Conservation (phyloP, 2,797 vertebrate genomes). For the Naso thynnoides region DNA sequence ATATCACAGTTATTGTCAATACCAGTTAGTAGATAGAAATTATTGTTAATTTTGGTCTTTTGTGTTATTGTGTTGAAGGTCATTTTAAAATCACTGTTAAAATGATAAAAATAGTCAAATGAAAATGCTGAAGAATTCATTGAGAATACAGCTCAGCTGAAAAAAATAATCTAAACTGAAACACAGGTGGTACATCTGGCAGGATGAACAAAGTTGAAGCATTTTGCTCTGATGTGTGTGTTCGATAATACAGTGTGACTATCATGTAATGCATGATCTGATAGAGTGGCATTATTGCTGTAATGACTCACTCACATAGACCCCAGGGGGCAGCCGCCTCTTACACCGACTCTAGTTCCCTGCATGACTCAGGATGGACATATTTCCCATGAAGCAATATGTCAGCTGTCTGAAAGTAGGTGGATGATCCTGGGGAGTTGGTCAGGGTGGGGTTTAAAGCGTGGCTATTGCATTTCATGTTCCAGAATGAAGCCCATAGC, state of each 20-base stretch:
- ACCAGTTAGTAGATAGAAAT: too few relatives aligned
- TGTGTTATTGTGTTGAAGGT: too few relatives aligned
- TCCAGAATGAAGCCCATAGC: constrained; percentile 85
- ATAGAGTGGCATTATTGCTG: not conserved
- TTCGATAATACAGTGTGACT: not conserved
- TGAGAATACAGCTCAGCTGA: too few relatives aligned
- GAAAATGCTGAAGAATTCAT: too few relatives aligned
- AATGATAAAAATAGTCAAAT: too few relatives aligned
- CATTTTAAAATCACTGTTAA: too few relatives aligned
- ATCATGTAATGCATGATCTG: constrained; percentile 11
- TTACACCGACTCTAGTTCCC: constrained; percentile 1
- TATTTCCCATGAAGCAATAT: constrained; percentile 65
- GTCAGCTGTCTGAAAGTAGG: constrained; percentile 86
- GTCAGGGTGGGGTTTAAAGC: constrained; percentile 48
- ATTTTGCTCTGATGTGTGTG: too few relatives aligned
- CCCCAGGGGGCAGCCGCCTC: constrained; percentile 18
- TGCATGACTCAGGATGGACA: constrained; percentile 68
- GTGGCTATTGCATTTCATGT: constrained; percentile 86
- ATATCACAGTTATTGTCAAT: too few relatives aligned
- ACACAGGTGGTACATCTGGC: not conserved
- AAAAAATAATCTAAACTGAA: not conserved
- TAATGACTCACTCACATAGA: constrained; percentile 39
- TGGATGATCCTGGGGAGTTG: constrained; percentile 39
- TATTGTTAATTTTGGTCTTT: too few relatives aligned
- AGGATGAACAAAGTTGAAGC: too few relatives aligned